Conservation (phyloP, 2,888 invertebrate species). For the Tetheella fluctuosa region DNA sequence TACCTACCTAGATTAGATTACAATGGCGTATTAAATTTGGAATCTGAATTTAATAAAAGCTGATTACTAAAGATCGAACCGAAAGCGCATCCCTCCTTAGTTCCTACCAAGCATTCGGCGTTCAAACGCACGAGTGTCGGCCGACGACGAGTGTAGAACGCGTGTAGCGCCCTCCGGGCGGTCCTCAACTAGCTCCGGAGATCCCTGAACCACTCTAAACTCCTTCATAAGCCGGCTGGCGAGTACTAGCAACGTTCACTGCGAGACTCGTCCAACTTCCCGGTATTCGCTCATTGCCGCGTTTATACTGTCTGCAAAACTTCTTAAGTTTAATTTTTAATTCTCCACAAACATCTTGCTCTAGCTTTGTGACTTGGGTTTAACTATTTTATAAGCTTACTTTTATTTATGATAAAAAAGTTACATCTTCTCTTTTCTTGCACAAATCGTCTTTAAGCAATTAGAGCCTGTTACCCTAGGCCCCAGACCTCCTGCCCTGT, state of each 20-base stretch:
- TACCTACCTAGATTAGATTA: too few relatives aligned
- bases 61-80: neutral
- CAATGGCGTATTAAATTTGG: too few relatives aligned
- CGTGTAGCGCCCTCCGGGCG: slow-evolving; percentile 45
- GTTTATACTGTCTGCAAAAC: slow-evolving; percentile 6
- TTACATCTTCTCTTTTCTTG: too few relatives aligned
- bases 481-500: too few relatives aligned
- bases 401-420: too few relatives aligned
- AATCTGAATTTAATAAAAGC: neutral
- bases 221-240: slow-evolving; percentile 55
- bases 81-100: slow-evolving; percentile 9
- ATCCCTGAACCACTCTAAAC: slow-evolving; percentile 51
- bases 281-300: slow-evolving; percentile 18
- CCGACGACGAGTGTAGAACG: slow-evolving; percentile 28
- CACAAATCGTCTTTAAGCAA: too few relatives aligned
- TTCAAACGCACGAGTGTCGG: slow-evolving; percentile 6
- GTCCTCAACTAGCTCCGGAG: slow-evolving; percentile 38
- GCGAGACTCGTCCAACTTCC: slow-evolving; percentile 42
- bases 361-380: neutral
- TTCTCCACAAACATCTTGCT: slow-evolving; percentile 3
- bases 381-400: neutral
- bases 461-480: too few relatives aligned
- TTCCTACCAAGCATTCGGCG: neutral
- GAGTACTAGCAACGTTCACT: slow-evolving; percentile 22
- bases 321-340: slow-evolving; percentile 6